Percentiles rank a stretch among this genome's conserved stretches.
Evolutionary conservation across 2,113 vertebrate genomes (phyloP).

Genomic region (human (Homo sapiens)): DNA sequence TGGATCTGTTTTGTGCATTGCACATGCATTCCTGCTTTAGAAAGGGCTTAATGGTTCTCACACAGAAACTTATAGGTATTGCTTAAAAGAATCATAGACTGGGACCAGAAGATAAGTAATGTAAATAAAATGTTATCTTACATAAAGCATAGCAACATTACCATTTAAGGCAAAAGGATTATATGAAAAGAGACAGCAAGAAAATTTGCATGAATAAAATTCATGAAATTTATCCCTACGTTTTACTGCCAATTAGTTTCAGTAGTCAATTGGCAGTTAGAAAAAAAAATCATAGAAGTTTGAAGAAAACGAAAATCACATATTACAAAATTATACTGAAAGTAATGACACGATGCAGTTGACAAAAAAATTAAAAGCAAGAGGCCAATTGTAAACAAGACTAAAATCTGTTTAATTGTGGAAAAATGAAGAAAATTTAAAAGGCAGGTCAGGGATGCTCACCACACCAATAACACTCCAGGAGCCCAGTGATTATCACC

Average conservation of each 20-base stretch:
- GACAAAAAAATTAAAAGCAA: constrained; percentile 56
- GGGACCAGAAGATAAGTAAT: background rate
- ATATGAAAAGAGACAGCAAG: background rate
- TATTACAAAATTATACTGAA: background rate
- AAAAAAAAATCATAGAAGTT: constrained; percentile 6
- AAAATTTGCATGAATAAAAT: constrained; percentile 41
- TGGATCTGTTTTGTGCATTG: constrained; percentile 45
- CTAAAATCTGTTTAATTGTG: constrained; percentile 70
- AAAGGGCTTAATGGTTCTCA: background rate
- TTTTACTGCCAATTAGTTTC: constrained; percentile 57
- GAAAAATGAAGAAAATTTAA: constrained; percentile 64
- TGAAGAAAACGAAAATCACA: constrained; percentile 23
- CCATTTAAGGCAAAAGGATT: background rate
- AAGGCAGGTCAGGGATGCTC: constrained; percentile 54
- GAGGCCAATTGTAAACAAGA: constrained; percentile 68
- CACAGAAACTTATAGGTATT: background rate
- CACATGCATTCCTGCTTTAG: background rate
- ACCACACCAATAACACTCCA: background rate
- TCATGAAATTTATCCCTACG: constrained; percentile 31
- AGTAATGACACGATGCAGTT: constrained; percentile 36
- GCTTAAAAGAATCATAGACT: background rate
- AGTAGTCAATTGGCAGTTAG: constrained; percentile 17
- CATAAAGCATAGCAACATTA: constrained; percentile 16
- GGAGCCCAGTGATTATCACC: constrained; percentile 16
- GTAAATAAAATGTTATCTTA: background rate